Evolutionary conservation across 2,888 invertebrate species (phyloP).

Genomic region (Lycia hirtaria): DNA sequence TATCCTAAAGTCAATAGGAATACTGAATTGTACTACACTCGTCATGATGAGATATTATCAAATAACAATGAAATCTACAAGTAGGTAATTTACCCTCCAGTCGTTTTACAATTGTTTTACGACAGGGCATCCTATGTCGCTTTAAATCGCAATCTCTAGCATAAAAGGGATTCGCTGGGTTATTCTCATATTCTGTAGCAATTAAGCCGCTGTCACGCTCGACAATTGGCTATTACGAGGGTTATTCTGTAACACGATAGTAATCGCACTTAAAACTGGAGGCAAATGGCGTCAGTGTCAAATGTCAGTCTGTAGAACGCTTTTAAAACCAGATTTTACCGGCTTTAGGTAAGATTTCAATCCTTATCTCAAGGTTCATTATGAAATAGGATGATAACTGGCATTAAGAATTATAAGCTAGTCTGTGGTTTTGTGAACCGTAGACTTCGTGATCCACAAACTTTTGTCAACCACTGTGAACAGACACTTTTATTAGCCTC

Average conservation of each 20-base stretch:
- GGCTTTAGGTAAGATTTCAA: background rate
- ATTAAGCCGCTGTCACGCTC: constrained; percentile 29
- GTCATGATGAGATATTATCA: too few relatives aligned
- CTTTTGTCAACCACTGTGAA: too few relatives aligned
- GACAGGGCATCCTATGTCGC: constrained; percentile 1
- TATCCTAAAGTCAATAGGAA: too few relatives aligned
- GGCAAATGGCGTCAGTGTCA: constrained; percentile 12
- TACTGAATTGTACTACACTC: too few relatives aligned
- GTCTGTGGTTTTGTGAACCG: too few relatives aligned
- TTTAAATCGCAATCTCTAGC: constrained; percentile 5
- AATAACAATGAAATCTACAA: background rate
- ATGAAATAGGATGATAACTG: too few relatives aligned
- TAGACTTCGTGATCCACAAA: too few relatives aligned
- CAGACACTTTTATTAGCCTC: too few relatives aligned
- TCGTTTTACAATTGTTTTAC: constrained; percentile 10
- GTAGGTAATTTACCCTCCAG: background rate
- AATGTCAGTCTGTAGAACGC: constrained; percentile 1
- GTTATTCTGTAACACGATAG: constrained; percentile 26
- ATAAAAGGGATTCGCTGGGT: constrained; percentile 12
- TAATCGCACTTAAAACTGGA: constrained; percentile 5
- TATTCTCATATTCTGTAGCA: constrained; percentile 24
- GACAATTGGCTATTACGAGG: constrained; percentile 34
- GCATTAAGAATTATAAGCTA: too few relatives aligned
- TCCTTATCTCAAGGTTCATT: too few relatives aligned
- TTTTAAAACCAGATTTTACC: background rate